A percentile compares a stretch with the other conserved stretches of the same genome.
Conservation (phyloP, 2,888 invertebrate genomes). For the Ochropacha duplaris region DNA sequence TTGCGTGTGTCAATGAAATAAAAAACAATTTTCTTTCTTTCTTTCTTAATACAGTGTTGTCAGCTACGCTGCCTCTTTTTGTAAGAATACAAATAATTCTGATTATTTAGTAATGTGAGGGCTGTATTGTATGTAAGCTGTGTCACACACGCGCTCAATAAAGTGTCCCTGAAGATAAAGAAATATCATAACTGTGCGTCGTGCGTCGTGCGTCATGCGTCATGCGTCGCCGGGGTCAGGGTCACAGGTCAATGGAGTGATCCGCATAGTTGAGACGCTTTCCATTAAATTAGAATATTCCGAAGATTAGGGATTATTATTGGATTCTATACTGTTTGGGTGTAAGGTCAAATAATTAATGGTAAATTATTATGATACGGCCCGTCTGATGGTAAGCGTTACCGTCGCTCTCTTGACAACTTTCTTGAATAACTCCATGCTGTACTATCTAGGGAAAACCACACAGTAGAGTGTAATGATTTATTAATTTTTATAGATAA, state of each 20-base stretch:
- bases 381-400: no score
- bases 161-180: not conserved
- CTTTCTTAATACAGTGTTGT: no score
- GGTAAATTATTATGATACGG: no score
- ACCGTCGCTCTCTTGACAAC: no score
- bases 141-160: not conserved
- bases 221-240: not conserved
- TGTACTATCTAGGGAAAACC: no score
- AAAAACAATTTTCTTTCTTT: no score
- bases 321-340: not conserved
- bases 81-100: no score
- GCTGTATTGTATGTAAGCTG: not conserved
- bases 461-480: no score
- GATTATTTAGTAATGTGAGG: not conserved
- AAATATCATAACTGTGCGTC: not conserved
- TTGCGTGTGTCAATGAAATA: no score
- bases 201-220: not conserved
- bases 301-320: not conserved
- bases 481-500: no score
- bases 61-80: no score
- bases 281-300: conserved; percentile 1
- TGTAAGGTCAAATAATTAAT: not conserved
- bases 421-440: no score
- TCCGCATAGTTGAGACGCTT: not conserved
- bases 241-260: not conserved